Evolutionary conservation across 1,140 invertebrate genomes (phyloP).

Genomic region (Carposina sasakii): DNA sequence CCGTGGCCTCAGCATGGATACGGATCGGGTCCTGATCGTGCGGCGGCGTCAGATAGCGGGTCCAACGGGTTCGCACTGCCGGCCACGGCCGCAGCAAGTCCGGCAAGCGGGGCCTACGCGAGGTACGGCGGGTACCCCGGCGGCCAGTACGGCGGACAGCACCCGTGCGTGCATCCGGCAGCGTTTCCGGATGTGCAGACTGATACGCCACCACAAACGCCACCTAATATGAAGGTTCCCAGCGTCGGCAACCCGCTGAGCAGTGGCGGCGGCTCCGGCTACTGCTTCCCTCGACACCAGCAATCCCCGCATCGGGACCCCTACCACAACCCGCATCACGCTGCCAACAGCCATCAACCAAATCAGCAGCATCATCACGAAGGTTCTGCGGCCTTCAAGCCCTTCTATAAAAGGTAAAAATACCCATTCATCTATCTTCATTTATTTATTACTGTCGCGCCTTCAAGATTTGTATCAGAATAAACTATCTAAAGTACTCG

Average conservation of each 20-base stretch:
- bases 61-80: slow-evolving; percentile 67
- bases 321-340: slow-evolving; percentile 72
- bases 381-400: slow-evolving; percentile 84
- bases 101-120: slow-evolving; percentile 65
- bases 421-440: no score
- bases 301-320: slow-evolving; percentile 68
- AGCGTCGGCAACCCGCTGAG: slow-evolving; percentile 77
- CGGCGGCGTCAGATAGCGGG: slow-evolving; percentile 55
- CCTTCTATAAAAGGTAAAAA: slow-evolving; percentile 89
- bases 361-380: slow-evolving; percentile 76
- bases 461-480: slow-evolving; percentile 10
- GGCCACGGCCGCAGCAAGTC: slow-evolving; percentile 56
- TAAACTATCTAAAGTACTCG: no score
- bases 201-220: slow-evolving; percentile 93
- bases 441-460: slow-evolving; percentile 7
- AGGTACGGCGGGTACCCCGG: slow-evolving; percentile 74
- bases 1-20: slow-evolving; percentile 70
- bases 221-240: slow-evolving; percentile 91
- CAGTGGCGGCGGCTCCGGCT: slow-evolving; percentile 69
- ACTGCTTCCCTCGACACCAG: slow-evolving; percentile 73
- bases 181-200: slow-evolving; percentile 90
- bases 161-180: slow-evolving; percentile 71
- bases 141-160: slow-evolving; percentile 63
- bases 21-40: slow-evolving; percentile 43
- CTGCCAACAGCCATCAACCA: slow-evolving; percentile 68